Evolutionary conservation across 2,797 vertebrate species (phyloP), one percentile per base, ranked within the genome.

Genomic region (Amniataba percoides): DNA sequence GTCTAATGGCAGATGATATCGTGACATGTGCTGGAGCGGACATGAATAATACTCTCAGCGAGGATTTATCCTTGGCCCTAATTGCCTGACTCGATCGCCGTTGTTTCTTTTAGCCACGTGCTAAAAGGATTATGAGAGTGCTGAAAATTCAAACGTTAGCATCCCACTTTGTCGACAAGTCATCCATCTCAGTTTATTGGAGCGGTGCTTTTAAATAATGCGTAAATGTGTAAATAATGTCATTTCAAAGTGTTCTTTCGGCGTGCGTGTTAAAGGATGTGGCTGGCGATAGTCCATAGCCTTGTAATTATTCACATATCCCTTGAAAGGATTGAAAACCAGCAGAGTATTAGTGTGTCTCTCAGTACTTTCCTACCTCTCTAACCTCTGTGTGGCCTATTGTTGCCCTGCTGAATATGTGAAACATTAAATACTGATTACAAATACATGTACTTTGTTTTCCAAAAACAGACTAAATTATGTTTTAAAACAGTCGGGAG

Each of bases 91-190:
- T 71, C 60, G 55, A 77, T 79, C 45, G 19, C 21, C 42, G 13
- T 62, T 75, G 65, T 82, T 90, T 83, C 46, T 85, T 88, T 89
- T 80, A 40, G 71, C 27, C 27, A 61, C 4, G 1, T 49, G 36
- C 76, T 85, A 82, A 82, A 73, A 77, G 57, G 64, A 78, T 85
- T 80, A 71, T 7, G 49, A 57, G 48, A 42, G 31, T 45, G 62
- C 15, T 67, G 46, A 52, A 78, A 23, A 71, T 42, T 59, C 7
- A 68, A 56, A 21, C 49, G 60, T 84, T 83, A 31, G 45, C 78
- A 60, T 73, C 58, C 40, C 34, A 64, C 42, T 55, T 56, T 66
- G 45, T 78, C 70, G 53, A 39, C 43, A 52, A 69, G 62, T 80
- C 15, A 77, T 82, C 48, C 40, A 48, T 71, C 45, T 71, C 27